Percentiles rank a stretch among this genome's conserved stretches.
Conservation (phyloP, 35 echinoderm and acorn worm genomes). For the Stichopus chloronotus region DNA sequence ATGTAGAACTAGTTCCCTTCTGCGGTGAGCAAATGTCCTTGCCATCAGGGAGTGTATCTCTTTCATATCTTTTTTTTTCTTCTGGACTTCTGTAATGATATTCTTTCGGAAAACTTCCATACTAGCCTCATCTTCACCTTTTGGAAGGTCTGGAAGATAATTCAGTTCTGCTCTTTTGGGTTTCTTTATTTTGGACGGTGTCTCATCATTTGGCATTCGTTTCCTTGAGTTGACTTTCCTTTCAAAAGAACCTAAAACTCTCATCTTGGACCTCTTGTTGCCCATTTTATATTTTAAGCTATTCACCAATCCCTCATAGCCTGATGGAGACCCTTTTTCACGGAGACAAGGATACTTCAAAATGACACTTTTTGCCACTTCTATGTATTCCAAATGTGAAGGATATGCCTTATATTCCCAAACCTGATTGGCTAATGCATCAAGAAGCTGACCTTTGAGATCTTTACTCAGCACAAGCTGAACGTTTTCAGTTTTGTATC, state of each 20-base stretch:
- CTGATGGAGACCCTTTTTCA: conserved; percentile 28
- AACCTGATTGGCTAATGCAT: conserved; percentile 7
- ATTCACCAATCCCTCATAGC: conserved; percentile 38
- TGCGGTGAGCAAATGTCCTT: conserved; percentile 18
- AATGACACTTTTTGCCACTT: conserved; percentile 13
- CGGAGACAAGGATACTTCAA: conserved; percentile 5
- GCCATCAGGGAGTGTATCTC: neutral
- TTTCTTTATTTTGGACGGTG: conserved; percentile 23
- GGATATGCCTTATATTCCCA: conserved; percentile 46
- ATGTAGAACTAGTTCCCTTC: neutral
- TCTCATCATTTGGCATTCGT: conserved; percentile 2
- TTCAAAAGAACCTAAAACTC: conserved; percentile 10
- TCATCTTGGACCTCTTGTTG: conserved; percentile 20
- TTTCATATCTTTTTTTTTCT: conserved; percentile 21
- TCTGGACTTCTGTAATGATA: conserved; percentile 28
- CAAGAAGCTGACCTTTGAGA: conserved; percentile 31
- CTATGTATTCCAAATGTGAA: conserved; percentile 15
- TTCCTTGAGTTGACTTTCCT: conserved; percentile 50
- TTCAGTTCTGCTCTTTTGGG: conserved; percentile 35
- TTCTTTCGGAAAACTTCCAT: conserved; percentile 8
- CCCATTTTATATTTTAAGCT: conserved; percentile 43
- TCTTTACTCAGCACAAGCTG: conserved; percentile 31
- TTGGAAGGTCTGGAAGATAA: conserved; percentile 32
- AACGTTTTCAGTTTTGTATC: neutral
- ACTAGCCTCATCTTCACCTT: conserved; percentile 36